Conservation (phyloP, 2,113 vertebrate genomes). For the Rhinoptilus africanus region DNA sequence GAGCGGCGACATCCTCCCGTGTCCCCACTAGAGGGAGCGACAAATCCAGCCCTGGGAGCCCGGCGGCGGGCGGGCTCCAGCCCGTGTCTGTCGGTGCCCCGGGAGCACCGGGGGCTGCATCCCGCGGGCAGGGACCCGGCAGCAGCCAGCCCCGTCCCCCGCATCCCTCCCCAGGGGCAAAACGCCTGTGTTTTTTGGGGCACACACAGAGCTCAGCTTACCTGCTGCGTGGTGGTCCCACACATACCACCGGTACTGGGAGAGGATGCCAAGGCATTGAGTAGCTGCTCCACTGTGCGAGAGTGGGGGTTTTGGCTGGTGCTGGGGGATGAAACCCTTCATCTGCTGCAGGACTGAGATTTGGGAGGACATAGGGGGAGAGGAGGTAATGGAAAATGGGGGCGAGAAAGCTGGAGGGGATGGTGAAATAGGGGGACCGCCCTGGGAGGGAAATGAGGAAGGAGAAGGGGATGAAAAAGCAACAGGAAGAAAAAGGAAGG, state of each 20-base stretch:
- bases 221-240: neutral
- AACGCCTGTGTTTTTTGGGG: too few species aligned
- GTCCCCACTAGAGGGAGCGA: conserved; percentile 59
- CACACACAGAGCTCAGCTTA: neutral
- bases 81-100: neutral
- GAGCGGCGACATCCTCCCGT: neutral
- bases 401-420: neutral
- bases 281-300: accelerated
- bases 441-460: neutral
- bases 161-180: neutral
- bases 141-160: neutral
- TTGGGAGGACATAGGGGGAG: neutral
- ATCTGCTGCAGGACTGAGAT: accelerated
- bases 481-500: neutral
- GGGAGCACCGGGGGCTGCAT: neutral
- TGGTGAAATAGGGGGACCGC: neutral
- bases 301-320: neutral
- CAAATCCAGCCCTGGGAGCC: conserved; percentile 3
- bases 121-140: neutral
- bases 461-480: neutral
- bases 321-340: neutral
- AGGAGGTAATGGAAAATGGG: neutral
- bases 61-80: neutral
- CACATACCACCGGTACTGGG: accelerated
- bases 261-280: neutral